These are phyloP conservation scores for Agelastica alni DNA, from an alignment of 2,888 invertebrate species.

Conservation along the genomic window DNA sequence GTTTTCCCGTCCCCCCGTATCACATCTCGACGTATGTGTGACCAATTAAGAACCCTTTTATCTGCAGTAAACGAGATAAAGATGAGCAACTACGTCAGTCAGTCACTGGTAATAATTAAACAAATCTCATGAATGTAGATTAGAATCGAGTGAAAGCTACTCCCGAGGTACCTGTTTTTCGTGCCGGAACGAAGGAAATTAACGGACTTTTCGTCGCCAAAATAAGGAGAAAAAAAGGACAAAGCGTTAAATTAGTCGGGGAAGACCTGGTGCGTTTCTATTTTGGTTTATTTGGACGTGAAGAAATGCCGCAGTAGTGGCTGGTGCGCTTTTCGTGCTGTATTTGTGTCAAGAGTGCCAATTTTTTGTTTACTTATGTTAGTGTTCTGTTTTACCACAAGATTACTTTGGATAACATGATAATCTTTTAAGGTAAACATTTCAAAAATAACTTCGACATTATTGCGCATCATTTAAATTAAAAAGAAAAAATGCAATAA, in stretches of 20 bases:
- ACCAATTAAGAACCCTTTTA: constrained; percentile 22
- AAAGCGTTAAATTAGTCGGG: constrained; percentile 2
- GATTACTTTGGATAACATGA: not conserved
- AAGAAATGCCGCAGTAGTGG: not conserved
- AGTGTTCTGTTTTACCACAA: not conserved
- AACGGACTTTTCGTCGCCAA: constrained; percentile 5
- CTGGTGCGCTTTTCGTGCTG: not conserved
- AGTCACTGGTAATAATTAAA: constrained; percentile 20
- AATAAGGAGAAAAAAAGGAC: constrained; percentile 5
- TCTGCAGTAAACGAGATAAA: constrained; percentile 15
- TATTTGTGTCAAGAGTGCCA: not conserved
- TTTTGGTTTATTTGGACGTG: not conserved
- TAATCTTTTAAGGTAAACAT: too few relatives aligned
- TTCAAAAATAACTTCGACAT: too few relatives aligned
- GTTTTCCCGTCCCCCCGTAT: constrained; percentile 6
- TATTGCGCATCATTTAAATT: too few relatives aligned
- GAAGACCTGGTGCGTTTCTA: constrained; percentile 3
- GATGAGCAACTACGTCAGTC: constrained; percentile 16
- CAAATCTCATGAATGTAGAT: constrained; percentile 13
- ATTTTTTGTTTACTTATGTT: not conserved
- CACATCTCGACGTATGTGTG: not conserved
- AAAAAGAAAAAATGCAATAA: too few relatives aligned
- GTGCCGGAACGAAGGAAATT: not conserved
- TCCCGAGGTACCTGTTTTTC: constrained; percentile 1
- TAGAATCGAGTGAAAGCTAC: constrained; percentile 7